Conservation (phyloP, 2,888 invertebrate genomes). For the Apotomis turbidana region DNA sequence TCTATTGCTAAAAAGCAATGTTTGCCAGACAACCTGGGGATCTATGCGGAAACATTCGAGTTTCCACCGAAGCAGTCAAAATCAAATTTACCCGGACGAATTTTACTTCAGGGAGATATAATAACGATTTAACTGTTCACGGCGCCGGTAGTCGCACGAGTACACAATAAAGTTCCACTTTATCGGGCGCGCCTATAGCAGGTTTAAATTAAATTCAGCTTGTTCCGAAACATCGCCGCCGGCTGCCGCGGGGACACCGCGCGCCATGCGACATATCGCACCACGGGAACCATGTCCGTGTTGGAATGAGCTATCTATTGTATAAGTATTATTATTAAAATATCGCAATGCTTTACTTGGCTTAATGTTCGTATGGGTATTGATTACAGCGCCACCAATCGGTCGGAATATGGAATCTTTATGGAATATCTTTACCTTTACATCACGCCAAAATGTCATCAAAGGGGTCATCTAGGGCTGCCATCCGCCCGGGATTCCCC, state of each 20-base stretch:
- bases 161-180: slow-evolving; percentile 30
- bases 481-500: too few species aligned
- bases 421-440: too few species aligned
- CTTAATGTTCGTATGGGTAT: too few species aligned
- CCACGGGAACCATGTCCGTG: background rate
- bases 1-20: too few species aligned
- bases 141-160: slow-evolving; percentile 5
- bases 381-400: too few species aligned
- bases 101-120: slow-evolving; percentile 7
- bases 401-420: too few species aligned
- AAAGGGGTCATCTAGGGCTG: too few species aligned
- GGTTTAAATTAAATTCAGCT: slow-evolving; percentile 37
- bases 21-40: too few species aligned
- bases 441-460: too few species aligned
- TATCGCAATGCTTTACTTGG: too few species aligned
- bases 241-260: slow-evolving; percentile 12
- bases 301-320: too few species aligned
- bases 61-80: background rate
- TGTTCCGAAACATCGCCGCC: slow-evolving; percentile 27
- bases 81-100: background rate
- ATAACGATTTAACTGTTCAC: slow-evolving; percentile 21
- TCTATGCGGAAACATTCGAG: background rate
- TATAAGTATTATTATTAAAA: too few species aligned
- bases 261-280: background rate
- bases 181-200: slow-evolving; percentile 20